A percentile compares a stretch with the other conserved stretches of the same genome.
phyloP scores from a whole-genome alignment of 92 coral and sea anemone genomes.

The Actinernus sp. region DNA sequence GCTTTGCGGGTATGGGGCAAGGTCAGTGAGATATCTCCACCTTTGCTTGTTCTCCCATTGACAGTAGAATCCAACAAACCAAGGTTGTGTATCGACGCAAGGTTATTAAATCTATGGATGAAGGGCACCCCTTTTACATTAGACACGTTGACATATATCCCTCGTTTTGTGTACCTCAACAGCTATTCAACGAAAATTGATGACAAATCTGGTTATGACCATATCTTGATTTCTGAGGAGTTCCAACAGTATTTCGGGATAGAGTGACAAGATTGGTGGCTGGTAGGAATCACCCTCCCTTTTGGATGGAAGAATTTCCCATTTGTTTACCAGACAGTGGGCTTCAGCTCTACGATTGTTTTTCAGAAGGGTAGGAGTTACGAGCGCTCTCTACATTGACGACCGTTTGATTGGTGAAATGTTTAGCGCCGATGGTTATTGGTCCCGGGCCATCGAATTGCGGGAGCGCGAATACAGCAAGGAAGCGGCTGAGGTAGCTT shows the following conservation, averaged over 20 bases:
- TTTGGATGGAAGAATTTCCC: slow-evolving; percentile 54
- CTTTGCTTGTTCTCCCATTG: slow-evolving; percentile 21
- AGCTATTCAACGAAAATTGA: slow-evolving; percentile 13
- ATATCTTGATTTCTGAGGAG: not conserved
- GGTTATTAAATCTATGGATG: slow-evolving; percentile 10
- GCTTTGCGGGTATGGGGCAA: slow-evolving; percentile 23
- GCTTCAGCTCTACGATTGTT: not conserved
- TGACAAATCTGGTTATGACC: slow-evolving; percentile 43
- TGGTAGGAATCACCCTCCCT: slow-evolving; percentile 25
- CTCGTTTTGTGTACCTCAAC: slow-evolving; percentile 21
- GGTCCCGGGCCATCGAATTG: slow-evolving; percentile 22
- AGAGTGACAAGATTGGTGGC: slow-evolving; percentile 48
- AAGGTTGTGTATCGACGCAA: slow-evolving; percentile 9
- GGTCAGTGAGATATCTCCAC: slow-evolving; percentile 6
- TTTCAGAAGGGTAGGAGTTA: slow-evolving; percentile 14
- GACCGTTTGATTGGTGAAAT: slow-evolving; percentile 31
- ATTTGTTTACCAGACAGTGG: too few species aligned
- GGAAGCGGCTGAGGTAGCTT: slow-evolving; percentile 60
- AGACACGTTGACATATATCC: slow-evolving; percentile 19
- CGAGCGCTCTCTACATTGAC: slow-evolving; percentile 23
- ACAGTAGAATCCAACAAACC: slow-evolving; percentile 25
- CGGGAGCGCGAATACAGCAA: slow-evolving; percentile 19
- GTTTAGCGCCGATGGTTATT: slow-evolving; percentile 4
- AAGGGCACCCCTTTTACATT: slow-evolving; percentile 33
- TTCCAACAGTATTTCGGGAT: slow-evolving; percentile 28